Evolutionary conservation across 2,888 invertebrate genomes (phyloP), one percentile per base, ranked within the genome.

Genomic region (Lissocephala sabroskyi): DNA sequence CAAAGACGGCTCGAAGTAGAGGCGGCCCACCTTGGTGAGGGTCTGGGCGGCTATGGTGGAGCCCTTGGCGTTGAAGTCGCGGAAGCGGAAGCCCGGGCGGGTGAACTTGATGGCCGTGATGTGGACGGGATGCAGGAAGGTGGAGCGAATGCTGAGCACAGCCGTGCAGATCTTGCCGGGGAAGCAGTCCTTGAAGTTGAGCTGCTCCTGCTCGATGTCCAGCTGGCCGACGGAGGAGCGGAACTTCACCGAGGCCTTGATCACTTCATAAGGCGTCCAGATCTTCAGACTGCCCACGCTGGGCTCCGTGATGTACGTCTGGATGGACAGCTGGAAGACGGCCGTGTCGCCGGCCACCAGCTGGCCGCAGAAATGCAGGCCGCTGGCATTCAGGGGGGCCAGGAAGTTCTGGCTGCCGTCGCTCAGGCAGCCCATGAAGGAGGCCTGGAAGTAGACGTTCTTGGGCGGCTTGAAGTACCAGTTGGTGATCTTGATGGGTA

Each of bases 91-190:
- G 3, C 91, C 87, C 1, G 91, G 86, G 28, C 90, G 86, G 18
- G 87, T 86, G 48, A 91, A 89, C 28, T 88, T 59, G 7, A 85
- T 77, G 6, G 81, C 73, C 28, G 79, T 80, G 0, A 96, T 90
- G 59, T 90, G 89, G 92, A 97, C 94, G 42, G 90, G 88, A 71
- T 91, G 89, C 61, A 89, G 86, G 86, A 95, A 96, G 3, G 91
- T 90, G 70, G 93, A 96, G 77, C 93, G 90, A 56, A 96, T 88
- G 79, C 90, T 89, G 52, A 97, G 86, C 65, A 92, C 90, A 70
- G 92, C 90, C 41, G 88, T 88, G 78, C 93, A 93, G 60, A 91
- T 87, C 84, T 92, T 93, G 58, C 91, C 93, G 56, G 93, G 95
- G 87, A 93, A 95, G 75, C 92, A 92, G 81, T 92, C 89, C 58